Percentiles rank a stretch among this genome's conserved stretches.
These are phyloP conservation scores for Siderastrea radians DNA, from an alignment of 92 coral and sea anemone species.

Conservation along the genomic window DNA sequence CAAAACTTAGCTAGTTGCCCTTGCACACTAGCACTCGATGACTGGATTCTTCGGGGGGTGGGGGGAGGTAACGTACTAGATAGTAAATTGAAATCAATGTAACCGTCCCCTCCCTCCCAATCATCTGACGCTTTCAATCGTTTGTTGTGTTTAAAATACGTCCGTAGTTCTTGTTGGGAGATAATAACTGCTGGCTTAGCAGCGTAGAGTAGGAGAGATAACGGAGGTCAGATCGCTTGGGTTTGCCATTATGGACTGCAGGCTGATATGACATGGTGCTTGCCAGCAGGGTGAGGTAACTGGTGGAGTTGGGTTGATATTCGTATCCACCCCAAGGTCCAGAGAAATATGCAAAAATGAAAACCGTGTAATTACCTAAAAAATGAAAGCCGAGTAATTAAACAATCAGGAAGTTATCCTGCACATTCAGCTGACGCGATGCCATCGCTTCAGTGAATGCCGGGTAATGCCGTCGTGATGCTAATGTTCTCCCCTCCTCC, in stretches of 20 bases:
- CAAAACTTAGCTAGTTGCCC: no score
- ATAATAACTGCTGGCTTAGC: slow-evolving; percentile 52
- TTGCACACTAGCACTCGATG: slow-evolving; percentile 66
- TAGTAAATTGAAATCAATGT: slow-evolving; percentile 51
- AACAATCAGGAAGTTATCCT: no score
- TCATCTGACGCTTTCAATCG: slow-evolving; percentile 46
- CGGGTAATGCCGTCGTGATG: no score
- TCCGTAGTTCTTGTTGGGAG: slow-evolving; percentile 56
- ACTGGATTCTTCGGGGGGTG: slow-evolving; percentile 39
- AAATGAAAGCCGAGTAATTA: no score
- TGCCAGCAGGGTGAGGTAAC: slow-evolving; percentile 60
- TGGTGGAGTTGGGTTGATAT: slow-evolving; percentile 58
- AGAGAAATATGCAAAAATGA: slow-evolving; percentile 49
- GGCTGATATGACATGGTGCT: slow-evolving; percentile 67
- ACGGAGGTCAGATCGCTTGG: slow-evolving; percentile 52
- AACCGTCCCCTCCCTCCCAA: slow-evolving; percentile 79
- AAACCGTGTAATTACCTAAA: no score
- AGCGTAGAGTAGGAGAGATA: slow-evolving; percentile 49
- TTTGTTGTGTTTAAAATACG: no score
- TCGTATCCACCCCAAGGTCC: slow-evolving; percentile 82
- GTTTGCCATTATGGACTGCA: slow-evolving; percentile 41
- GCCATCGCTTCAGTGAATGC: no score
- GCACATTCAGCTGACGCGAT: no score
- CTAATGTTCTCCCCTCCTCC: no score
- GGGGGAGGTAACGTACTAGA: slow-evolving; percentile 58